These are phyloP conservation scores for Drosophila macrothrix DNA, from an alignment of 2,888 invertebrate genomes.

Conservation along the genomic window DNA sequence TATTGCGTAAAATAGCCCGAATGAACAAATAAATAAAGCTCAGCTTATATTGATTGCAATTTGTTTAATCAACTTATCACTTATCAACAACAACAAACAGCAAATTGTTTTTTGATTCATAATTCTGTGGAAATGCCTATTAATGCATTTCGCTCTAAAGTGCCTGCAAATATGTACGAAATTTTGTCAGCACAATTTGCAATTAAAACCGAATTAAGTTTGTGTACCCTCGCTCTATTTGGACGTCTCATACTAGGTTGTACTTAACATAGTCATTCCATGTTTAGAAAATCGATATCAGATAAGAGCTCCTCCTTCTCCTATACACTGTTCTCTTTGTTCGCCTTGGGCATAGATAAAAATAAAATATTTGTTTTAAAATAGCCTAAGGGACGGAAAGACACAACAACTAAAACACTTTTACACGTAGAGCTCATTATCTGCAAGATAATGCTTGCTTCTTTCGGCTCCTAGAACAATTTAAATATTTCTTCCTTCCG, in stretches of 20 bases:
- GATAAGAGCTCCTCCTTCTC: neutral
- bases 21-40: slow-evolving; percentile 29
- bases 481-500: neutral
- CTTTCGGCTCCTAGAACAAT: neutral
- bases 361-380: neutral
- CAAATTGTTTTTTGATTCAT: neutral
- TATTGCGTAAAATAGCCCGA: slow-evolving; percentile 27
- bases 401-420: neutral
- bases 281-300: neutral
- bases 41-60: slow-evolving; percentile 43
- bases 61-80: slow-evolving; percentile 17
- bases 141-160: slow-evolving; percentile 1
- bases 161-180: neutral
- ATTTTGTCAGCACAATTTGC: neutral
- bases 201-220: neutral
- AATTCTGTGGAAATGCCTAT: neutral
- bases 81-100: neutral
- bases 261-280: neutral
- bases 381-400: neutral
- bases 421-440: neutral
- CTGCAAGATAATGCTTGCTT: neutral
- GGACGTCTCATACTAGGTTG: too few relatives aligned
- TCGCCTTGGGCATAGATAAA: neutral
- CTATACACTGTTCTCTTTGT: neutral
- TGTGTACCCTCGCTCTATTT: neutral